These are phyloP conservation scores for Aphelenchoides fujianensis DNA, from an alignment of 1,140 invertebrate species.

Conservation along the genomic window DNA sequence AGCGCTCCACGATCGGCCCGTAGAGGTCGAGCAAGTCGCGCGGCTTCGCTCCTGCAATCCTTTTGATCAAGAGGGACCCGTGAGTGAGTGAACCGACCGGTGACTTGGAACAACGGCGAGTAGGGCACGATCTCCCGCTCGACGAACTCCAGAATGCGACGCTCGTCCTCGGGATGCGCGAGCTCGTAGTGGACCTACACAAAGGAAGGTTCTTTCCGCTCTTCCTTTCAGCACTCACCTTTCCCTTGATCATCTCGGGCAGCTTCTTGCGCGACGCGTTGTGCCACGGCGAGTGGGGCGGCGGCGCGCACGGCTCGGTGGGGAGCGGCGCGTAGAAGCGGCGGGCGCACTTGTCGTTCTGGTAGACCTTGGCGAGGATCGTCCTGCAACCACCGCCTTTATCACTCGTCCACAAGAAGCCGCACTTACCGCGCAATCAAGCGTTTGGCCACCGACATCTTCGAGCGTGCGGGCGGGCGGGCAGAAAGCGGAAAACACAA, in stretches of 20 bases:
- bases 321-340: not conserved
- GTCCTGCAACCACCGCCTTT: not conserved
- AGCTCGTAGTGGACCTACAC: slow-evolving; percentile 16
- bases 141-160: not conserved
- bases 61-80: not conserved
- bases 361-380: slow-evolving; percentile 15
- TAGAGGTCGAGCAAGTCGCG: slow-evolving; percentile 6
- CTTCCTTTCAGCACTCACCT: no score
- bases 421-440: not conserved
- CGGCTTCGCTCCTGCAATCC: slow-evolving; percentile 9
- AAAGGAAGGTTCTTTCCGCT: no score
- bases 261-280: not conserved
- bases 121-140: not conserved
- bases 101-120: slow-evolving; percentile 15
- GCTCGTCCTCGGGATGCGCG: not conserved
- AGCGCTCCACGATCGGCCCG: slow-evolving; percentile 1
- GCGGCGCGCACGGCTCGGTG: not conserved
- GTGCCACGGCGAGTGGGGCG: not conserved
- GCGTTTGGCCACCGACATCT: slow-evolving; percentile 3
- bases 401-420: not conserved
- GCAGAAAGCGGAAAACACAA: not conserved
- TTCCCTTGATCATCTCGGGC: not conserved
- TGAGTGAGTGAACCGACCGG: not conserved
- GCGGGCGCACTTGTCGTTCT: slow-evolving; percentile 13
- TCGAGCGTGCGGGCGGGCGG: not conserved